Percentiles rank a stretch among this genome's conserved stretches.
Evolutionary conservation across 1,140 invertebrate species (phyloP).

Genomic region (Acromyrmex echinatior): DNA sequence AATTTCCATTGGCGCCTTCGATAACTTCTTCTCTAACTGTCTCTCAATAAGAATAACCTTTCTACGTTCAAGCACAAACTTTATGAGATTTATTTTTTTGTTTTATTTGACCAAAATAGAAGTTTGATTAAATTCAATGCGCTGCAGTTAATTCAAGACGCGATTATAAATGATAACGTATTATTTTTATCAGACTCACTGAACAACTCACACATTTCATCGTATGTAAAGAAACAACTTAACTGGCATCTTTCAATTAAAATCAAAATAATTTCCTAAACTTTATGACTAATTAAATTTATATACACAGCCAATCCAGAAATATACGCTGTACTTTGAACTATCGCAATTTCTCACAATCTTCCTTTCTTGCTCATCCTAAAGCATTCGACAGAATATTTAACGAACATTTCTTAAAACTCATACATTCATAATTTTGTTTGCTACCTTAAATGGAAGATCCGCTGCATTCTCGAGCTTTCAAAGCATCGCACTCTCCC

Average conservation of each 20-base stretch:
- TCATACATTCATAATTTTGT: slow-evolving; percentile 21
- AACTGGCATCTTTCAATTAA: not conserved
- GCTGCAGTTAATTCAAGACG: not conserved
- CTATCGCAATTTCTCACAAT: slow-evolving; percentile 14
- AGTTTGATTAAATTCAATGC: not conserved
- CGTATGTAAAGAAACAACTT: not conserved
- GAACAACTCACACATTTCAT: not conserved
- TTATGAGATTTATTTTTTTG: slow-evolving; percentile 5
- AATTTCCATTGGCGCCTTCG: not conserved
- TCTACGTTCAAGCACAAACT: slow-evolving; percentile 2
- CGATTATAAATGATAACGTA: not conserved
- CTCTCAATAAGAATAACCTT: not conserved
- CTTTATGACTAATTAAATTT: slow-evolving; percentile 7
- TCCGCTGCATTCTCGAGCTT: not conserved
- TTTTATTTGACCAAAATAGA: not conserved
- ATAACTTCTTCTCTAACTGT: slow-evolving; percentile 1
- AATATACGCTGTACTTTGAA: not conserved
- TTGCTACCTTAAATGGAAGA: not conserved
- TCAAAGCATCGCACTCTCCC: not conserved
- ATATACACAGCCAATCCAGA: not conserved
- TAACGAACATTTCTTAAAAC: not conserved
- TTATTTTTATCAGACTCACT: slow-evolving; percentile 2
- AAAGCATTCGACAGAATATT: not conserved
- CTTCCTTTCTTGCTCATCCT: not conserved
- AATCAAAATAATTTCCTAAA: not conserved